Base-by-base conservation (phyloP, 2,888 invertebrate species). In the Mimas tiliae region DNA sequence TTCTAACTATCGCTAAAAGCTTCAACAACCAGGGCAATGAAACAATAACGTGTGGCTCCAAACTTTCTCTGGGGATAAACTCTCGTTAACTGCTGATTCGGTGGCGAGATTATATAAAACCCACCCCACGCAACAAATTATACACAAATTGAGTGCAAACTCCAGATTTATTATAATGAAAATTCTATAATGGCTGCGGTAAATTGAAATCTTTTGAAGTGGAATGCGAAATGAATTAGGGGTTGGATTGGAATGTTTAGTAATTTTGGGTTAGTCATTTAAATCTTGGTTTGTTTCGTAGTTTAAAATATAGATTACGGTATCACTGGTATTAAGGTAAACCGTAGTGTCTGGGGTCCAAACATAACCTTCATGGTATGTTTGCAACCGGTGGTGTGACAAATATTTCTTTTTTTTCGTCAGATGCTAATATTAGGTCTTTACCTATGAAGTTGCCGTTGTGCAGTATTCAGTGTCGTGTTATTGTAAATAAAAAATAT, bases 61-160 rank as follows among this genome's bases (percentile, higher is more conserved):
- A 55, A 55, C 38, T 55, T 55, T 55, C n/a, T 16, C 4, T 16
- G 38, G 9, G 38, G 34, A 38, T 55, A 53, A 55, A 55, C 38
- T 38, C 38, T 38, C n/a, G 55, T 55, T 45, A 45, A 45, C 45
- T 45, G 45, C 45, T 45, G 14, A 4, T 27, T 27, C 27, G 27
- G 45, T 45, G 14, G 14, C 45, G 14, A 45, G 14, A 45, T 45
- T 38, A 42, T 16, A 55, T 16, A 42, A 58, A 42, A 38, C 11
- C 19, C 38, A 19, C 6, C 58, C 38, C 42, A 12, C 16, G 42
- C 38, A 58, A 58, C 58, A 58, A 58, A 58, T 58, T 58, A 12
- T 58, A 58, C 42, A 19, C 38, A 58, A 58, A 42, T 58, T 58
- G 58, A 58, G 38, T 58, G 58, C 58, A 58, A 58, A 16, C 58